Conservation (phyloP, 2,113 vertebrate genomes). For the Antennarius striatus region DNA sequence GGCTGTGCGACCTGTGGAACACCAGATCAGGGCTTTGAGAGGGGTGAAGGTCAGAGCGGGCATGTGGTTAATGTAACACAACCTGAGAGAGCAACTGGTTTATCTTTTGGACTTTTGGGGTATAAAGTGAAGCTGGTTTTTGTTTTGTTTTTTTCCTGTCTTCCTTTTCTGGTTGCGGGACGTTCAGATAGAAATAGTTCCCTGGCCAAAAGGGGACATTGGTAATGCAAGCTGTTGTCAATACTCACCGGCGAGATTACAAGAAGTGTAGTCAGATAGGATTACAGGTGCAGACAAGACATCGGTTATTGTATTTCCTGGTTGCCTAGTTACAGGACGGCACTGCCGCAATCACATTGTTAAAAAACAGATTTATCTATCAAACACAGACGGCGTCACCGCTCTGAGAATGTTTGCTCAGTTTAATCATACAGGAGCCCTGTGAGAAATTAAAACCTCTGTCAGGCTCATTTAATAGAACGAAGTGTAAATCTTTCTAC, state of each 20-base stretch:
- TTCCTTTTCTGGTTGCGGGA: neutral
- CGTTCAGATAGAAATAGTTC: conserved; percentile 1
- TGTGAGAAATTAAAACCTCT: conserved; percentile 35
- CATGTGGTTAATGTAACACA: conserved; percentile 53
- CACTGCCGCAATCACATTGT: conserved; percentile 32
- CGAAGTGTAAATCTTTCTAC: conserved; percentile 2
- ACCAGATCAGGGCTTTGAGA: conserved; percentile 37
- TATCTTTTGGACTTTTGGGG: neutral
- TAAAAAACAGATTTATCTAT: conserved; percentile 38
- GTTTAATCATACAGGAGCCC: conserved; percentile 19
- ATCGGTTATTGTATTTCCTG: conserved; percentile 53
- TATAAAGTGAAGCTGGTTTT: neutral
- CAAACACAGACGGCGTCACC: conserved; percentile 1
- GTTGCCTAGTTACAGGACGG: conserved; percentile 62
- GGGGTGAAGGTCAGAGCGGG: conserved; percentile 25
- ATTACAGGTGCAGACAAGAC: conserved; percentile 16
- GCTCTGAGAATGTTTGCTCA: conserved; percentile 34
- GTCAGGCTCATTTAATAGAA: conserved; percentile 9
- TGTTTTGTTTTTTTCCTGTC: neutral
- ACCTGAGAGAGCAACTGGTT: neutral
- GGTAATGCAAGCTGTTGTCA: conserved; percentile 29
- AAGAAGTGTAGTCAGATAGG: conserved; percentile 23
- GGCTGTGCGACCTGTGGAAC: conserved; percentile 61
- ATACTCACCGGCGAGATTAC: conserved; percentile 37
- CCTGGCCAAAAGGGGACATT: conserved; percentile 1